Base-by-base conservation (phyloP, 2,888 invertebrate genomes). In the Argynnis bischoffii region DNA sequence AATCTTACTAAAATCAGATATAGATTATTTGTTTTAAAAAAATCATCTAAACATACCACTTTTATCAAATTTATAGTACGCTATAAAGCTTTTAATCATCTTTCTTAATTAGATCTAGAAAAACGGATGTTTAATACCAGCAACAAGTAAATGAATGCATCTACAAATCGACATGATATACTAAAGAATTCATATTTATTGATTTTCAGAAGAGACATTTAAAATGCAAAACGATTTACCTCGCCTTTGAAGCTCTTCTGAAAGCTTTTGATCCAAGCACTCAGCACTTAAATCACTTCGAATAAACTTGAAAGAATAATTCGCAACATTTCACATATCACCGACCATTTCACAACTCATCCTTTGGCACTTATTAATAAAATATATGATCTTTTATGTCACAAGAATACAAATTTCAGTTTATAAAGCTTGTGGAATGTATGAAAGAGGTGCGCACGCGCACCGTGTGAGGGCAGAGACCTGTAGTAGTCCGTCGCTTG, bases 401-500 rank as follows among this genome's bases (percentile, higher is more conserved):
- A 66, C 63, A 16, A 31, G 41, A n/a, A 55, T 69, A 47, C 21
- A 64, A 65, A 31, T 48, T 54, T 64, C 56, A 16, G 50, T 68
- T 69, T 63, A 54, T 66, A 60, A 56, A 65, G 54, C 31, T 57
- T 51, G 26, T 57, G 63, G 70, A 70, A 73, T 69, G 69, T 64
- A 56, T 3, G 1, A 13, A 26, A 8, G 35, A 8, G 41, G 60
- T 76, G 79, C 79, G 80, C 77, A 69, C 61, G 72, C 84, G 87
- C 83, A 82, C 73, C 83, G 81, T 82, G 76, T 80, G 90, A 84
- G 91, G 90, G 90, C 91, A 90, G 81, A 84, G 90, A 92, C 91
- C 91, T 87, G 55, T 50, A 50, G 82, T 81, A 82, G 79, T 79
- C 81, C 80, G 83, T 81, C 79, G 81, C 82, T 82, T 83, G 82